Evolutionary conservation across 1,140 invertebrate species (phyloP).

Genomic region (Schlechtendalia chinensis): DNA sequence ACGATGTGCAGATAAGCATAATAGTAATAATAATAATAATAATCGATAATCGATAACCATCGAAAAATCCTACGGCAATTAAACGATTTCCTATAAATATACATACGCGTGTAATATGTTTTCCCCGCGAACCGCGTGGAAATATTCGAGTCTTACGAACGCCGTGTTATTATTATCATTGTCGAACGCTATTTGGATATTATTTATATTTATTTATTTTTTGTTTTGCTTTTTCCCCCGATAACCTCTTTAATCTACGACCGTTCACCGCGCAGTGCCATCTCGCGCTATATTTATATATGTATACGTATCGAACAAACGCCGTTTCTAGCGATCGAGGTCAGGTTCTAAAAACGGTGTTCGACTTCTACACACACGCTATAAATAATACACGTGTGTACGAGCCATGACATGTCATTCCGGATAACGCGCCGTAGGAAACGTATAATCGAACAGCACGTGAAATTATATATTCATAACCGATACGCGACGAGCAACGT

Average conservation of each 20-base stretch:
- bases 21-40: no score
- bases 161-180: no score
- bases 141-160: no score
- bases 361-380: not conserved
- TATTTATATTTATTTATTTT: not conserved
- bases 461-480: not conserved
- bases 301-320: not conserved
- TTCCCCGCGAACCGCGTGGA: no score
- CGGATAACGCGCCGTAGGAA: not conserved
- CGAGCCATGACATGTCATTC: not conserved
- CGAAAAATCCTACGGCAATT: no score
- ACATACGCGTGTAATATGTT: no score
- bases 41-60: no score
- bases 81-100: no score
- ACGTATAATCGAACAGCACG: not conserved
- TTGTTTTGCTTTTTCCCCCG: not conserved
- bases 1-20: no score
- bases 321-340: not conserved
- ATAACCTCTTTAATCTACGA: conserved; percentile 14
- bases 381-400: not conserved
- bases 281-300: no score
- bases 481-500: not conserved
- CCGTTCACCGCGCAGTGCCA: not conserved
- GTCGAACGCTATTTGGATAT: no score
- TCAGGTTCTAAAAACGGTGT: not conserved